Evolutionary conservation across 2,113 vertebrate species (phyloP).

Genomic region (Nothoprocta perdicaria): DNA sequence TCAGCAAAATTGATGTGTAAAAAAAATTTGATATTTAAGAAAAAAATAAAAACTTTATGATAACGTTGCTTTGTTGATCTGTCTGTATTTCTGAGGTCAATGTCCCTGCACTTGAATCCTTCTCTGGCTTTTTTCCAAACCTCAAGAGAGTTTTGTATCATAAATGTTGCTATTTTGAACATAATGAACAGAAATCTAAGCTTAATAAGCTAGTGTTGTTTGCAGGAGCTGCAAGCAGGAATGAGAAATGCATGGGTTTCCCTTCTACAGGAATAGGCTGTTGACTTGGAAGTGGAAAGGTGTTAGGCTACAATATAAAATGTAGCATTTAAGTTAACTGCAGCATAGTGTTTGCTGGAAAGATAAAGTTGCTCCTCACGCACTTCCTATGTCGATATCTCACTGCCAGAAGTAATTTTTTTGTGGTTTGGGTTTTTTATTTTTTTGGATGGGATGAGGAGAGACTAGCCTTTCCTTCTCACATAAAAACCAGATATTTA

Average conservation of each 20-base stretch:
- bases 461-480: not conserved
- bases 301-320: not conserved
- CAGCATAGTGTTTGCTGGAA: not conserved
- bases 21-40: slow-evolving; percentile 71
- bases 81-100: not conserved
- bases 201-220: not conserved
- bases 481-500: not conserved
- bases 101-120: not conserved
- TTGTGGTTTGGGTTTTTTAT: not conserved
- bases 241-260: not conserved
- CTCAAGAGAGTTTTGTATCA: not conserved
- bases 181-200: not conserved
- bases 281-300: not conserved
- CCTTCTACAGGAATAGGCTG: not conserved
- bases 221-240: not conserved
- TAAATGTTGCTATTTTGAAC: not conserved
- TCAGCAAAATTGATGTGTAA: slow-evolving; percentile 61
- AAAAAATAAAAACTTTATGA: slow-evolving; percentile 71
- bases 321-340: rapidly evolving
- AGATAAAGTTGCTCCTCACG: rapidly evolving
- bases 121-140: not conserved
- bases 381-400: not conserved
- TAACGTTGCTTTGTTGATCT: slow-evolving; percentile 33
- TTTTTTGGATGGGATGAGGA: too few species aligned
- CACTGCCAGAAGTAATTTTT: not conserved